These are phyloP conservation scores for Bombus picipes DNA, from an alignment of 1,140 invertebrate species.

Conservation along the genomic window DNA sequence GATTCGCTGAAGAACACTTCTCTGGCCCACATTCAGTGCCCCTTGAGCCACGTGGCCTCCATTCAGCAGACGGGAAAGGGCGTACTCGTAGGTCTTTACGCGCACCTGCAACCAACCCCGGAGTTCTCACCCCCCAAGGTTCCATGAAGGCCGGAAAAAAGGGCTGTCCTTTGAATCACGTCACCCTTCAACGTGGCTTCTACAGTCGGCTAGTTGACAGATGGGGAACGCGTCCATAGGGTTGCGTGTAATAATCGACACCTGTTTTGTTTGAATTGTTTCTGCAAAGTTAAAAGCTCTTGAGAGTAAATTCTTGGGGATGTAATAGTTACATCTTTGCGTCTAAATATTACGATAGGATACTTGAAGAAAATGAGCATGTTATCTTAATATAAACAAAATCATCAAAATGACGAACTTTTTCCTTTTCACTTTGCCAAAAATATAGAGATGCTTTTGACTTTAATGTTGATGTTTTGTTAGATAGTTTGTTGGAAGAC, in stretches of 20 bases:
- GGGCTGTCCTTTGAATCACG: conserved; percentile 38
- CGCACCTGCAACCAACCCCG: conserved; percentile 39
- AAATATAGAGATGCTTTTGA: too few species aligned
- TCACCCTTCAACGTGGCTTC: neutral
- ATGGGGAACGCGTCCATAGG: neutral
- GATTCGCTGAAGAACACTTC: conserved; percentile 72
- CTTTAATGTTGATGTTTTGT: too few species aligned
- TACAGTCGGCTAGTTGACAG: neutral
- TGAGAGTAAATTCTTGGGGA: neutral
- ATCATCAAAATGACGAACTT: too few species aligned
- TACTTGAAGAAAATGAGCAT: too few species aligned
- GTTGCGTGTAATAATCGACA: neutral
- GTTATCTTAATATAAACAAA: too few species aligned
- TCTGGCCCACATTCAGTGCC: conserved; percentile 69
- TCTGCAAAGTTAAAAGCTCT: neutral
- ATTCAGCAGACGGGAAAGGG: conserved; percentile 67
- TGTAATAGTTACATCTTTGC: neutral
- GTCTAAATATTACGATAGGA: too few species aligned
- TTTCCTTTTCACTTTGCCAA: too few species aligned
- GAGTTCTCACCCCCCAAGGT: conserved; percentile 22
- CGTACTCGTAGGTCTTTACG: conserved; percentile 59
- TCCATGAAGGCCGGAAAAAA: conserved; percentile 2
- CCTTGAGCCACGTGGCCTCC: conserved; percentile 65
- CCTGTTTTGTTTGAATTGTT: neutral
- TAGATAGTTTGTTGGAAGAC: too few species aligned